Conservation (phyloP, 1,140 invertebrate species). For the Paralvinella palmiformis region DNA sequence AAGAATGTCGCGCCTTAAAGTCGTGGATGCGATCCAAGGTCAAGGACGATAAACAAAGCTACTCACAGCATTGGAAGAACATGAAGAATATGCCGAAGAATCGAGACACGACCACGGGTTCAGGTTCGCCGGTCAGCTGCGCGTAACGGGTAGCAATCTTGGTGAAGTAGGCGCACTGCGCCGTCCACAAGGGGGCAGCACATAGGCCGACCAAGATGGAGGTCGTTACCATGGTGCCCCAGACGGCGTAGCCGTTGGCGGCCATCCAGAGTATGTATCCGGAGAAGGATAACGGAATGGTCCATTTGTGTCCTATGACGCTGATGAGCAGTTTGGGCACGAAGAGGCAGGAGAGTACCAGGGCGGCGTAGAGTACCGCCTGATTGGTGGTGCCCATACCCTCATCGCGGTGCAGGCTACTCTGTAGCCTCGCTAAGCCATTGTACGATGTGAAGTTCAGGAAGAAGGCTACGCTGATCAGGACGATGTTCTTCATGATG, state of each 20-base stretch:
- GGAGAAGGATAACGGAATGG: constrained; percentile 80
- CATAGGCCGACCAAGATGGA: constrained; percentile 81
- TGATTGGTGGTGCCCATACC: constrained; percentile 43
- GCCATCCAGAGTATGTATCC: constrained; percentile 90
- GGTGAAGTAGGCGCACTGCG: constrained; percentile 91
- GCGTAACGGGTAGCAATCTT: constrained; percentile 75
- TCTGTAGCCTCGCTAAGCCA: constrained; percentile 36
- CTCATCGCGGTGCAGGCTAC: constrained; percentile 29
- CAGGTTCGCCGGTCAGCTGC: constrained; percentile 55
- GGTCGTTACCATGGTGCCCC: constrained; percentile 80
- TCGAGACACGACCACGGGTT: constrained; percentile 83
- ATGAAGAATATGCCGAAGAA: constrained; percentile 99
- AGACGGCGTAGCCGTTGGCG: constrained; percentile 72
- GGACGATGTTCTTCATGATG: constrained; percentile 17
- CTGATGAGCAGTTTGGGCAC: constrained; percentile 66
- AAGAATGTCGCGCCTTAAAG: background rate
- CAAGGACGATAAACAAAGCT: background rate
- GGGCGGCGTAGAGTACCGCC: constrained; percentile 77
- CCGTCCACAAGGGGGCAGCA: constrained; percentile 92
- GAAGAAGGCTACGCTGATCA: constrained; percentile 25
- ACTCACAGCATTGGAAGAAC: constrained; percentile 80
- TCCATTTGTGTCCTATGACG: constrained; percentile 89
- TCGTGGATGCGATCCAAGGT: too few species aligned
- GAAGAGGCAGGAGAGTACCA: constrained; percentile 54
- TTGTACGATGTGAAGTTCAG: constrained; percentile 31